These are phyloP conservation scores for Glaucidium brasilianum DNA, from an alignment of 2,113 vertebrate genomes.

Conservation along the genomic window DNA sequence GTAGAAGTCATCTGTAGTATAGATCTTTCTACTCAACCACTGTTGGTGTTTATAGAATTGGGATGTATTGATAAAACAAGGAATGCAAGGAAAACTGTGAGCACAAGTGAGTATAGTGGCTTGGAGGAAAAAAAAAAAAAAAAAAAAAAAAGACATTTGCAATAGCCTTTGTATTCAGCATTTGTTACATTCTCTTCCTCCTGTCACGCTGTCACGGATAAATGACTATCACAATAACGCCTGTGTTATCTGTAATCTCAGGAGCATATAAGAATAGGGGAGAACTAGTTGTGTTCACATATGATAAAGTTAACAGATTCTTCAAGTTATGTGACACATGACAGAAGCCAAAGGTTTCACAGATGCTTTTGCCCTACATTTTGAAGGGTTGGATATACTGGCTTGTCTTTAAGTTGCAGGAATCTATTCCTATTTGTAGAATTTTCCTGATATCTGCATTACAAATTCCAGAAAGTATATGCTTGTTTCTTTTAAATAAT, in stretches of 20 bases:
- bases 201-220: not conserved
- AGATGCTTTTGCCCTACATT: not conserved
- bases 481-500: slow-evolving; percentile 60
- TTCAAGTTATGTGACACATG: not conserved
- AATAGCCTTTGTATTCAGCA: not conserved
- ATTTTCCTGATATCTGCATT: not conserved
- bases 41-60: not conserved
- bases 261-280: not conserved
- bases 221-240: not conserved
- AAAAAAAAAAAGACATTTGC: not conserved
- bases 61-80: not conserved
- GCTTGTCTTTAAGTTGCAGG: not conserved
- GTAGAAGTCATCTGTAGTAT: not conserved
- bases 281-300: not conserved
- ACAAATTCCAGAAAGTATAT: slow-evolving; percentile 3
- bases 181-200: not conserved
- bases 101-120: rapidly evolving
- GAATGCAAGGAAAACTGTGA: not conserved
- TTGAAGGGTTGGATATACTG: not conserved
- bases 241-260: not conserved
- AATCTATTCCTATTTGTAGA: not conserved
- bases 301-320: not conserved
- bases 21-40: not conserved
- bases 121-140: not conserved
- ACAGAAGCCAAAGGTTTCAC: not conserved